Evolutionary conservation across 2,888 invertebrate species (phyloP), one percentile per base, ranked within the genome.

Genomic region (Sepioteuthis lessoniana): DNA sequence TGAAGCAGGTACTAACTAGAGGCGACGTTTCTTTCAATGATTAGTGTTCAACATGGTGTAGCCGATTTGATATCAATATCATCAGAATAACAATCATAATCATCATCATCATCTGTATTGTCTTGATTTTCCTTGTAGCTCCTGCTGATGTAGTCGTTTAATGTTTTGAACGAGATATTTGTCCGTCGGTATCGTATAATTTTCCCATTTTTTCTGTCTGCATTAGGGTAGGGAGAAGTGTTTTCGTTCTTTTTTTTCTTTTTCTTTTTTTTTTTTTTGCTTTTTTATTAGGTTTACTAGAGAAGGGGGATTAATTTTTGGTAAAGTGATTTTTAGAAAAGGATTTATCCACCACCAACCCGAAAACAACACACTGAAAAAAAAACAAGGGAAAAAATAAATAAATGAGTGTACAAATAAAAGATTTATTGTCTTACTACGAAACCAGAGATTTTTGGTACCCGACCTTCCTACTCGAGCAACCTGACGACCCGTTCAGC

Each of bases 401-500:
- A 76, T 76, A 76, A 76, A 76, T n/a, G 31, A 76, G 8, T 76
- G 31, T n/a, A 76, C n/a, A 19, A n/a, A n/a, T 76, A 76, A 76
- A 76, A 76, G 76, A 76, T 76, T 31, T 76, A 76, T 76, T 76
- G 76, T 76, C n/a, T 76, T 76, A 76, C 19, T 76, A 31, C 76
- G 76, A 76, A 76, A 76, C 76, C 76, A n/a, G 76, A 76, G 76
- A 31, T 76, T 76, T 76, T 76, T 31, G 76, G 76, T n/a, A 76
- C 76, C 31, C 31, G n/a, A 31, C n/a, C n/a, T 76, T 0, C n/a
- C n/a, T n/a, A 76, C 31, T 76, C 13, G 8, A 76, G 76, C 76
- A 76, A 76, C 76, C 76, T 76, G 76, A 10, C 76, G 76, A 76
- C n/a, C 31, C 76, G n/a, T 76, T 76, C 76, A 76, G 76, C 31